These are phyloP conservation scores for Hypercompe scribonia DNA, from an alignment of 2,888 invertebrate genomes.

Conservation along the genomic window DNA sequence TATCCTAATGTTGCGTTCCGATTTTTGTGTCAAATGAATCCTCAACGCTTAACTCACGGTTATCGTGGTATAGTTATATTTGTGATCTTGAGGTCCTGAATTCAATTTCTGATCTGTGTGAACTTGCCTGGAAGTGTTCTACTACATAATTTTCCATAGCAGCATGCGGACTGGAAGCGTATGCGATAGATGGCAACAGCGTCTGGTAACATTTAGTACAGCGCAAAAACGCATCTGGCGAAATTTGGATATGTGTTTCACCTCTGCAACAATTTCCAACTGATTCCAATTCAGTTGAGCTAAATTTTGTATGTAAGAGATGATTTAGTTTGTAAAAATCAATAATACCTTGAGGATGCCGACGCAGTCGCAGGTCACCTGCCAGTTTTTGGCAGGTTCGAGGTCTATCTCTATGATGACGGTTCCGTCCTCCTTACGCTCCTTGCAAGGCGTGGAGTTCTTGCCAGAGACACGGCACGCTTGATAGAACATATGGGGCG, in stretches of 20 bases:
- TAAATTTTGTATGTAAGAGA: neutral
- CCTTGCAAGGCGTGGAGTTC: slow-evolving; percentile 96
- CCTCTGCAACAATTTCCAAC: neutral
- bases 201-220: neutral
- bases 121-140: neutral
- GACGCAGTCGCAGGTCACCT: slow-evolving; percentile 98
- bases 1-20: neutral
- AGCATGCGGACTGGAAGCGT: no score
- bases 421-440: slow-evolving; percentile 97
- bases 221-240: neutral
- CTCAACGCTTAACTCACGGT: neutral
- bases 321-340: neutral
- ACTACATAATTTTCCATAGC: neutral
- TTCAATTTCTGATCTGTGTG: neutral
- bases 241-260: neutral
- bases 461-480: slow-evolving; percentile 98
- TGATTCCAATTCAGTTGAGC: neutral
- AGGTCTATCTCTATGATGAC: slow-evolving; percentile 97
- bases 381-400: slow-evolving; percentile 96
- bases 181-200: no score
- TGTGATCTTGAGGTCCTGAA: neutral
- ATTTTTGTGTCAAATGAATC: neutral
- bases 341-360: slow-evolving; percentile 93
- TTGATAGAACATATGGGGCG: slow-evolving; percentile 99
- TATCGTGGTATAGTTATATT: neutral